Evolutionary conservation across 2,888 invertebrate genomes (phyloP), one percentile per base, ranked within the genome.

Genomic region (Orthonychiurus folsomi): DNA sequence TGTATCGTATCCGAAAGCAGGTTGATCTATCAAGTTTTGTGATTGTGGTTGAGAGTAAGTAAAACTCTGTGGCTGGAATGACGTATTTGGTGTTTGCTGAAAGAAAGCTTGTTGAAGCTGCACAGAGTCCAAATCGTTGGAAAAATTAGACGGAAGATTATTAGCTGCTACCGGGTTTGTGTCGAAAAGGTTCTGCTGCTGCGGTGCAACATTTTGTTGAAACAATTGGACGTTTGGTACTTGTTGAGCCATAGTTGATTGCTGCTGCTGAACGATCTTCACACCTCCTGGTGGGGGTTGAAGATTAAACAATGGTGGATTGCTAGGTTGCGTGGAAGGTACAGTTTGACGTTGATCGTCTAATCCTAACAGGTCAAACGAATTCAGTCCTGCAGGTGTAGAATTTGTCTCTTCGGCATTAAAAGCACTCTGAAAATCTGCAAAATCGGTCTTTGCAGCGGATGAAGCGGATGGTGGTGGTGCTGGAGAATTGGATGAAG

Each of bases 391-490:
- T 9, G 20, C 37, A 48, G 50, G 12, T 50, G 9, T 52, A 52
- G 25, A 47, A 24, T 52, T 20, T 12, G 37, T 48, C 18, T 25
- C 25, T 52, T 27, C 27, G 21, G 21, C 37, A 50, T 48, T 65
- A 61, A 71, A 71, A 3, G 71, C 71, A 20, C 66, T 63, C 54
- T 68, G 66, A 56, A 72, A 72, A 63, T 71, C 72, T 26, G 70
- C 69, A 65, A 68, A 68, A 28, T 26, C 50, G 2, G 18, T 52
- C 12, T 57, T 56, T 20, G 65, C 57, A 55, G 67, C 27, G 50
- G 63, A 26, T 54, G 28, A 15, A 9, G 56, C 12, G 5, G 48
- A 24, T 1, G 21, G 56, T 50, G 67, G 63, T 21, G 71, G 65
- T 9, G 23, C n/a, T 23, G 56, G 9, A n/a, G 54, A 15, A n/a